Conservation (phyloP, 2,797 vertebrate species). For the Botia kubotai region DNA sequence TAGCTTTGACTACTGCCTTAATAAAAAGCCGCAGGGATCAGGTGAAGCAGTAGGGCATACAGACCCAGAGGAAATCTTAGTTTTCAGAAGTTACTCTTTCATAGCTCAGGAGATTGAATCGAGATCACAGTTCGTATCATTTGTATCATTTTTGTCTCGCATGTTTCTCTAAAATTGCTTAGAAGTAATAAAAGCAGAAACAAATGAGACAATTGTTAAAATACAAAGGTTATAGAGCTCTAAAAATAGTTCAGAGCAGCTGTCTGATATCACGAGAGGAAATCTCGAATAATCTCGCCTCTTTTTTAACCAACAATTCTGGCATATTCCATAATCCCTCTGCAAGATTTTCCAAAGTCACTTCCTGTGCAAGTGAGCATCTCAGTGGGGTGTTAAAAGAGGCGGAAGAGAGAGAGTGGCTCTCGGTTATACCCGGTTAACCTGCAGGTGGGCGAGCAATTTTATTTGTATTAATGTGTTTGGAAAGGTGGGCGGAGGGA, state of each 20-base stretch:
- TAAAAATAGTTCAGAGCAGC: slow-evolving; percentile 64
- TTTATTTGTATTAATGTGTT: slow-evolving; percentile 32
- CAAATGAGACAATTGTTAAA: too few relatives aligned
- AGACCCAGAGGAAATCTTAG: too few relatives aligned
- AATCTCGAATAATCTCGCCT: slow-evolving; percentile 53
- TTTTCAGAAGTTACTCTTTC: too few relatives aligned
- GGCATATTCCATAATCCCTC: slow-evolving; percentile 57
- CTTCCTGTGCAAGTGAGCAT: slow-evolving; percentile 48
- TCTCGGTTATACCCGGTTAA: slow-evolving; percentile 32
- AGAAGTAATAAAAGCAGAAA: too few relatives aligned
- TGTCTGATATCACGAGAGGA: slow-evolving; percentile 63
- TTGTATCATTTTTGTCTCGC: too few relatives aligned
- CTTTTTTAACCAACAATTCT: slow-evolving; percentile 45
- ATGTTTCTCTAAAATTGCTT: too few relatives aligned
- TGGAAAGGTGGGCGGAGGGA: slow-evolving; percentile 6
- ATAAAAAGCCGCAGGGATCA: slow-evolving; percentile 22
- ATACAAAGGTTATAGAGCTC: background rate
- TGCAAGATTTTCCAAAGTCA: slow-evolving; percentile 40
- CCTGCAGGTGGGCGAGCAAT: slow-evolving; percentile 11
- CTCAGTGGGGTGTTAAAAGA: slow-evolving; percentile 52
- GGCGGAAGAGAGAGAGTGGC: slow-evolving; percentile 13
- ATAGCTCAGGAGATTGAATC: too few relatives aligned
- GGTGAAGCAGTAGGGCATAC: slow-evolving; percentile 18
- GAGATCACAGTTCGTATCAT: too few relatives aligned
- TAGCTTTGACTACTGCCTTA: slow-evolving; percentile 23